phyloP scores from a whole-genome alignment of 2,797 vertebrate species.

The Diplodus puntazzo region DNA sequence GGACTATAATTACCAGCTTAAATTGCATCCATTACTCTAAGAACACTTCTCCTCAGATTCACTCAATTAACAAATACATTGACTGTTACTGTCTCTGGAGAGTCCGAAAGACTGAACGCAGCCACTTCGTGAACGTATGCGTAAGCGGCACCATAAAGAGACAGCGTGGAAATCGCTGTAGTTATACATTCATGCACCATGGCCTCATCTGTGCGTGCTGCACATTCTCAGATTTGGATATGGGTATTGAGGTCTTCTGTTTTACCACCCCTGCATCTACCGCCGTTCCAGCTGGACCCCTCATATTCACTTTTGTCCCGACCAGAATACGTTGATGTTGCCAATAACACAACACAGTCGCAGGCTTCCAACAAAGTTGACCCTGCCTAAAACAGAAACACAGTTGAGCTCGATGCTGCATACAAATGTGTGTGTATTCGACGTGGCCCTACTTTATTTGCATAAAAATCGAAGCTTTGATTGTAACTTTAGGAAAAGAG shows the following conservation, averaged over 20 bases:
- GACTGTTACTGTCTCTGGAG: background rate
- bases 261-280: constrained; percentile 38
- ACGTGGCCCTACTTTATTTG: constrained; percentile 40
- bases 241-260: constrained; percentile 25
- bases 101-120: background rate
- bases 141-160: background rate
- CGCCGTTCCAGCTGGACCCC: constrained; percentile 42
- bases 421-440: constrained; percentile 53
- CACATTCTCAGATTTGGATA: constrained; percentile 22
- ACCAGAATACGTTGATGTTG: constrained; percentile 58
- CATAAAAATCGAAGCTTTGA: constrained; percentile 47
- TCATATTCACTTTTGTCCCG: constrained; percentile 47
- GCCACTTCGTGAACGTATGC: background rate
- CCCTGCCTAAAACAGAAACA: constrained; percentile 57
- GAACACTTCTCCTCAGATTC: background rate
- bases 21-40: constrained; percentile 3
- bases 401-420: constrained; percentile 38
- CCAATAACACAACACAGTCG: constrained; percentile 42
- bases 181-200: constrained; percentile 18
- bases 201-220: constrained; percentile 10
- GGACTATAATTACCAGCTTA: constrained; percentile 18
- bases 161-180: background rate
- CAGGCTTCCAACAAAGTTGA: constrained; percentile 56
- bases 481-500: constrained; percentile 21
- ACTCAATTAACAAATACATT: background rate